Evolutionary conservation across 2,888 invertebrate species (phyloP).

Genomic region (Noctua pronuba): DNA sequence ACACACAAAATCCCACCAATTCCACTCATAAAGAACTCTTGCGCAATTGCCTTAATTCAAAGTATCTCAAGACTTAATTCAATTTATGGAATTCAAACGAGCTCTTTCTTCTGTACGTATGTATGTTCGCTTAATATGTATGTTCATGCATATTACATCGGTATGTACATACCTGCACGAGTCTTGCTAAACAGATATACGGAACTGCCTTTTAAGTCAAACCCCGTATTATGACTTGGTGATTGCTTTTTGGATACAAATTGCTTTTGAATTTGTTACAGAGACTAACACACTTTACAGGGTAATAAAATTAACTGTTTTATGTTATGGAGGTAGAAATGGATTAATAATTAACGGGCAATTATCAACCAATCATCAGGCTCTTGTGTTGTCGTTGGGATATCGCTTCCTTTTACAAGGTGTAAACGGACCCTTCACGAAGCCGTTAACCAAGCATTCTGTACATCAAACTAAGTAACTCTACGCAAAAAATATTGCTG

Average conservation of each 20-base stretch:
- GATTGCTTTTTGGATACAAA: constrained; percentile 32
- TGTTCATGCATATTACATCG: constrained; percentile 50
- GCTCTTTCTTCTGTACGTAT: constrained; percentile 30
- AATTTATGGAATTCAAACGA: constrained; percentile 50
- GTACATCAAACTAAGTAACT: too few relatives aligned
- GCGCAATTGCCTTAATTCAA: constrained; percentile 33
- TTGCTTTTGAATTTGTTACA: background rate
- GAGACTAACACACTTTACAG: background rate
- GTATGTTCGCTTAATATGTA: constrained; percentile 37
- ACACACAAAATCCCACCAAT: background rate
- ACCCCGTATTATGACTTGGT: constrained; percentile 18
- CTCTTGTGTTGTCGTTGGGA: too few relatives aligned
- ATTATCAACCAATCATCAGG: background rate
- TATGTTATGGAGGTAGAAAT: background rate
- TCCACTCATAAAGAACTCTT: constrained; percentile 20
- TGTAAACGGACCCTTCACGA: too few relatives aligned
- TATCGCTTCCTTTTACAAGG: too few relatives aligned
- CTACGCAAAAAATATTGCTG: too few relatives aligned
- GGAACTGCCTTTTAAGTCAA: constrained; percentile 34
- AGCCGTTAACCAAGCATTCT: too few relatives aligned
- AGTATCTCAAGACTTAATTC: constrained; percentile 27
- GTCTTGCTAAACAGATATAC: constrained; percentile 38
- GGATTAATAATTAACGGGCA: background rate
- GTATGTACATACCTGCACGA: constrained; percentile 46
- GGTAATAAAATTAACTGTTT: background rate